These are phyloP conservation scores for Circaetus cinerascens DNA, from an alignment of 2,113 vertebrate species.

Conservation along the genomic window DNA sequence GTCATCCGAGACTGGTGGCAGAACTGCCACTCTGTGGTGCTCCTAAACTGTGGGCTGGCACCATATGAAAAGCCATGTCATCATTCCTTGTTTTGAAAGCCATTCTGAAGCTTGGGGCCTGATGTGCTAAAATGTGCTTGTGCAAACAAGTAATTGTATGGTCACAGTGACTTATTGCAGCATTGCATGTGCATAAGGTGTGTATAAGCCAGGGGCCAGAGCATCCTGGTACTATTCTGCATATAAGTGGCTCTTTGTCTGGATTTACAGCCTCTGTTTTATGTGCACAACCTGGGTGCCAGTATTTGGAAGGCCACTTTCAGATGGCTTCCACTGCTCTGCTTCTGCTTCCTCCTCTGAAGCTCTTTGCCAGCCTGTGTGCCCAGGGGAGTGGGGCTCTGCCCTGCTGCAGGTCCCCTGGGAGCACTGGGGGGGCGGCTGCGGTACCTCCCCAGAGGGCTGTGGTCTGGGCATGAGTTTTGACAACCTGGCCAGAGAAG, in stretches of 20 bases:
- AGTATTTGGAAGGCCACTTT: neutral
- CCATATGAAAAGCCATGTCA: neutral
- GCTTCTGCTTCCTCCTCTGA: neutral
- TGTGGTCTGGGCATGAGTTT: neutral
- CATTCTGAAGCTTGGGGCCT: neutral
- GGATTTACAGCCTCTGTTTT: neutral
- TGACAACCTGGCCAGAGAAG: neutral
- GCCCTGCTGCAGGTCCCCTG: neutral
- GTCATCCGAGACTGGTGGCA: neutral
- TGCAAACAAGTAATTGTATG: neutral
- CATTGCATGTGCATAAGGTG: rapidly evolving
- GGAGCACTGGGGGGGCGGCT: neutral
- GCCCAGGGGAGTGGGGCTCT: neutral
- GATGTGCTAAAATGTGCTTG: neutral
- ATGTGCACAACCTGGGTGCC: neutral
- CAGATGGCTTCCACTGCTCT: neutral
- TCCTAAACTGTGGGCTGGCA: neutral
- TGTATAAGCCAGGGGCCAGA: rapidly evolving
- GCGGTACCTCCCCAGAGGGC: neutral
- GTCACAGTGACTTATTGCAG: neutral
- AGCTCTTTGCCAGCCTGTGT: neutral
- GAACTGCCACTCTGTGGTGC: neutral
- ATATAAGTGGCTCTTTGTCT: neutral
- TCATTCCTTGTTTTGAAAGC: neutral
- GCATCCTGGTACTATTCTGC: neutral